These are phyloP conservation scores for Rhinichthys klamathensis DNA, from an alignment of 2,113 vertebrate genomes.

Conservation along the genomic window DNA sequence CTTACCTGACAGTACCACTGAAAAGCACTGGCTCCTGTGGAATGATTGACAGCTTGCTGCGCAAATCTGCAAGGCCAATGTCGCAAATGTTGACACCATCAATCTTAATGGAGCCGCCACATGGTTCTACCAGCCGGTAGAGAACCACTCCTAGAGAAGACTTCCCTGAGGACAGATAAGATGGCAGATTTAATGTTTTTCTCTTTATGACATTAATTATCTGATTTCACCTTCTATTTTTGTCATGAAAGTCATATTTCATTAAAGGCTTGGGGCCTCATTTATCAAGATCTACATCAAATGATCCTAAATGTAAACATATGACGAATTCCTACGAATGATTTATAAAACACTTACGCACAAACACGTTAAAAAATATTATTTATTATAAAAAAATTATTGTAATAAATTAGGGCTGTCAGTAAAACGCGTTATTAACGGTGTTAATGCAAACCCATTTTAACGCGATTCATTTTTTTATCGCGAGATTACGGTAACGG, in stretches of 20 bases:
- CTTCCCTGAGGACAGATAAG: slow-evolving; percentile 78
- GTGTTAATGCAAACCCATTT: too few species aligned
- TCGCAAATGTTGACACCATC: slow-evolving; percentile 89
- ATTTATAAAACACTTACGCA: too few species aligned
- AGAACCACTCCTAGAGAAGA: slow-evolving; percentile 90
- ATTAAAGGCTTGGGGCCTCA: too few species aligned
- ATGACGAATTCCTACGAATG: too few species aligned
- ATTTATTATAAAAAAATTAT: too few species aligned
- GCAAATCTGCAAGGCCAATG: slow-evolving; percentile 90
- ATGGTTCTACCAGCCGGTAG: slow-evolving; percentile 88
- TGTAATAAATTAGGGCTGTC: too few species aligned
- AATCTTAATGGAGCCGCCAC: slow-evolving; percentile 89
- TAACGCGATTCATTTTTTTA: too few species aligned
- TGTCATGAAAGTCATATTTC: not conserved
- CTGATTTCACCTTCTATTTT: not conserved
- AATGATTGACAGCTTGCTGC: slow-evolving; percentile 93
- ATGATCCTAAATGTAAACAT: too few species aligned
- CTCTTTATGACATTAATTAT: not conserved
- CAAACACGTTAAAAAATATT: too few species aligned
- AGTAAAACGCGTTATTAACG: too few species aligned
- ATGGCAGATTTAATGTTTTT: not conserved
- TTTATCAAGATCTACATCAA: too few species aligned
- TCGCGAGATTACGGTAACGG: too few species aligned
- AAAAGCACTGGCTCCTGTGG: slow-evolving; percentile 93
- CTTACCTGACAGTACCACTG: slow-evolving; percentile 90